Evolutionary conservation across 2,113 vertebrate species (phyloP), one percentile per base, ranked within the genome.

Genomic region (Dromaius novaehollandiae): DNA sequence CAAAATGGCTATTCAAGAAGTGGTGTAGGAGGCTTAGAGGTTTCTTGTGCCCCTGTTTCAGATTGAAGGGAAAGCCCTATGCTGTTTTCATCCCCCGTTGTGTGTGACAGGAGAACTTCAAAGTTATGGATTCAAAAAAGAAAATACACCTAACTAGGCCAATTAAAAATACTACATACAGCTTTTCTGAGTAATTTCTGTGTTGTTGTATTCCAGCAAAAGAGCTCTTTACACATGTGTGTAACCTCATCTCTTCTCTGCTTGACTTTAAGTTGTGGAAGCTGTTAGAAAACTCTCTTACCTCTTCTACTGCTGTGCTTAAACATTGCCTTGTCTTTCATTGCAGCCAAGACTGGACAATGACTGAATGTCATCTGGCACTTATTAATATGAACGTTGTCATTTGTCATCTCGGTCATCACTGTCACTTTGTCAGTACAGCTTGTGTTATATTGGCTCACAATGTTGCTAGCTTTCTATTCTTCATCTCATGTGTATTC

Each of bases 321-420:
- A 96, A 97, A 87, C 40, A 18, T 64, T 79, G 66, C 58, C 63
- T 80, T 96, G 95, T 96, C 94, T 96, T 98, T 97, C 89, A 68
- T 40, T 66, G 75, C 90, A 78, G 50, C 88, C 94, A 96, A 96
- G 96, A 91, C 92, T 95, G 95, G 96, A 93, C 97, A 97, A 94
- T 97, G 96, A 96, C 90, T 98, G 97, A 98, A 95, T 97, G 98
- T 94, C 51, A 30, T 91, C 86, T 91, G 30, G 61, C 5, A 4
- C 82, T 96, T 97, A 95, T 97, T 96, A 97, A 96, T 97, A 97
- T 95, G 89, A 97, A 98, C 92, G 64, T 86, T 97, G 97, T 97
- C 92, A 96, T 98, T 97, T 98, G 89, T 98, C 96, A 96, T 96
- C 87, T 96, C 82, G 93, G 97, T 94, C 93, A 96, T 94, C 69